Percentiles rank a stretch among this genome's conserved stretches.
These are phyloP conservation scores for Natrix natrix DNA, from an alignment of 2,797 vertebrate species.

Conservation along the genomic window DNA sequence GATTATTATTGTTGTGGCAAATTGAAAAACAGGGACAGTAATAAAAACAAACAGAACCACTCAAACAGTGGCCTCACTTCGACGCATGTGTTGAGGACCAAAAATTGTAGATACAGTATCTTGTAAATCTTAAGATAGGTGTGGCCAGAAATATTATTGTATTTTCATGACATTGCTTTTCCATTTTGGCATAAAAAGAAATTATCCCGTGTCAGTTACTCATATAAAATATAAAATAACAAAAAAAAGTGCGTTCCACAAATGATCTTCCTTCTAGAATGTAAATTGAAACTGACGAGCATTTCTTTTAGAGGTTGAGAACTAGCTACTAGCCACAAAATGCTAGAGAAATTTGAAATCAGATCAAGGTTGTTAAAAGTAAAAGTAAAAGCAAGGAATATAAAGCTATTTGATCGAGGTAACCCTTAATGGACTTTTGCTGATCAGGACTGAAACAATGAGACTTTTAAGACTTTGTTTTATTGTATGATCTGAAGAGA, in stretches of 20 bases:
- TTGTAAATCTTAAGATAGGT: not conserved
- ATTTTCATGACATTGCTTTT: not conserved
- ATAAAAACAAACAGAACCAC: not conserved
- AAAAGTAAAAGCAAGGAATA: not conserved
- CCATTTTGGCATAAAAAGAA: conserved; percentile 20
- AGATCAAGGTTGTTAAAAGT: not conserved
- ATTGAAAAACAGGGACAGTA: not conserved
- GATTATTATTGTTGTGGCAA: not conserved
- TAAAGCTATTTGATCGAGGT: not conserved
- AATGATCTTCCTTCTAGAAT: not conserved
- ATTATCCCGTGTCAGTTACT: not conserved
- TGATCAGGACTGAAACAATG: not conserved
- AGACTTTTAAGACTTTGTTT: not conserved
- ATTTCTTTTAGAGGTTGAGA: not conserved
- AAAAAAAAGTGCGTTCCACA: not conserved
- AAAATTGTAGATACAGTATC: rapidly evolving
- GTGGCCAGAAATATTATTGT: not conserved
- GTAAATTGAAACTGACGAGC: not conserved
- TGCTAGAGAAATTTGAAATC: not conserved
- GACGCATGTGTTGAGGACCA: not conserved
- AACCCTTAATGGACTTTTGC: not conserved
- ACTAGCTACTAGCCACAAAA: not conserved
- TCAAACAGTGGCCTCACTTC: not conserved
- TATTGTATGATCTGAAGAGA: too few species aligned
- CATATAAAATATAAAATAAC: not conserved